Percentiles rank a stretch among this genome's conserved stretches.
Conservation (phyloP, 2,888 invertebrate species). For the Oxyteleia sp. region DNA sequence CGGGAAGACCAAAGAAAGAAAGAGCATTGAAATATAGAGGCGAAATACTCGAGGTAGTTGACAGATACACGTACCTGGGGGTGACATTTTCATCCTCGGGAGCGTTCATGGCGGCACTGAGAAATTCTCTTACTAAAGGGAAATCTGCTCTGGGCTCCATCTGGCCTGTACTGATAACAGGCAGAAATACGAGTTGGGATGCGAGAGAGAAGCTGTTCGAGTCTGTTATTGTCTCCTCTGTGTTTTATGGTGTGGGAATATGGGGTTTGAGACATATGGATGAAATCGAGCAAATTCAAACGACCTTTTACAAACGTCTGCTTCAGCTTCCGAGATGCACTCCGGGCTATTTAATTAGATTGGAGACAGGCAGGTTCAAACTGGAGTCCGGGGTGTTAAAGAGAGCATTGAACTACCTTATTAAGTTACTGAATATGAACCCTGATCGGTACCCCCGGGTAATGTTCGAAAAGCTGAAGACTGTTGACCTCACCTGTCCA, state of each 20-base stretch:
- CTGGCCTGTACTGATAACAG: constrained; percentile 31
- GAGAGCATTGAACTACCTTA: not conserved
- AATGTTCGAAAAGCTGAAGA: not conserved
- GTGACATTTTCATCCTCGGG: constrained; percentile 52
- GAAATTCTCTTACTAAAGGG: constrained; percentile 26
- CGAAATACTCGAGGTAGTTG: constrained; percentile 21
- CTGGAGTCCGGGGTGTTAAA: constrained; percentile 3
- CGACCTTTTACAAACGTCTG: constrained; percentile 14
- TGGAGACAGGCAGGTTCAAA: constrained; percentile 18
- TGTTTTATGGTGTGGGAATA: not conserved
- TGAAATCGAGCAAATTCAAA: constrained; percentile 21
- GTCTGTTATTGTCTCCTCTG: constrained; percentile 6
- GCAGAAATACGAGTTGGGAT: constrained; percentile 27
- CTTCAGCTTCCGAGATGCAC: constrained; percentile 12
- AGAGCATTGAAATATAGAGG: constrained; percentile 17
- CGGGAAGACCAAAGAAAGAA: constrained; percentile 6
- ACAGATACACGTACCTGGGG: constrained; percentile 47
- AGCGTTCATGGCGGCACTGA: constrained; percentile 6
- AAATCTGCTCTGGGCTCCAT: constrained; percentile 34
- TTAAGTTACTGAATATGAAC: not conserved
- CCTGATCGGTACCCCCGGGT: not conserved
- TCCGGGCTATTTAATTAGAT: constrained; percentile 14
- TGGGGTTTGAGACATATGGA: constrained; percentile 3
- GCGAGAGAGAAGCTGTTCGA: constrained; percentile 34
- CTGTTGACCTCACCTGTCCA: too few species aligned